Percentiles rank a stretch among this genome's conserved stretches.
Conservation (phyloP, 2,888 invertebrate species). For the Leptinotarsa juncta region DNA sequence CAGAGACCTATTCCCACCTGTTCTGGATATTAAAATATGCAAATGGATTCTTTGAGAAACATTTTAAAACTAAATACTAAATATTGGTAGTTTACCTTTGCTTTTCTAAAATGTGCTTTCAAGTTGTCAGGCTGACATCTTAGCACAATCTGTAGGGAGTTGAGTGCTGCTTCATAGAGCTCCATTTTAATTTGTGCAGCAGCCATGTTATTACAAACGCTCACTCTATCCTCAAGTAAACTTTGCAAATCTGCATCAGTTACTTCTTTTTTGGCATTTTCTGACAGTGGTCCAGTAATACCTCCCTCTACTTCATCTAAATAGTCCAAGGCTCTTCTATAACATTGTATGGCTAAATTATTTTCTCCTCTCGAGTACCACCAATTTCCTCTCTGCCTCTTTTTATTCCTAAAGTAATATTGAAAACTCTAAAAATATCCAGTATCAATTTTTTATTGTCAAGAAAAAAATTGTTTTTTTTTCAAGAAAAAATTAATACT, state of each 20-base stretch:
- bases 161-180: conserved; percentile 85
- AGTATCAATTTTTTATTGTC: too few relatives aligned
- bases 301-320: conserved; percentile 80
- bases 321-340: conserved; percentile 85
- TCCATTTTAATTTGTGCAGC: conserved; percentile 91
- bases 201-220: conserved; percentile 92
- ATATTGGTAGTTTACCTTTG: conserved; percentile 68
- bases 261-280: conserved; percentile 54
- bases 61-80: not conserved
- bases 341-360: conserved; percentile 85
- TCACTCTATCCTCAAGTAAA: conserved; percentile 82
- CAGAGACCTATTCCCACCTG: too few relatives aligned
- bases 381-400: conserved; percentile 90
- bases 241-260: conserved; percentile 73
- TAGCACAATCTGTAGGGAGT: conserved; percentile 85
- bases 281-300: conserved; percentile 25
- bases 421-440: not conserved
- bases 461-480: too few relatives aligned
- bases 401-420: conserved; percentile 70
- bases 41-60: too few relatives aligned
- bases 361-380: conserved; percentile 88
- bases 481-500: too few relatives aligned
- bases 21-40: too few relatives aligned
- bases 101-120: conserved; percentile 91
- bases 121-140: conserved; percentile 88